These are phyloP conservation scores for Hystrix brachyura DNA, from an alignment of 2,113 vertebrate genomes.

Conservation along the genomic window DNA sequence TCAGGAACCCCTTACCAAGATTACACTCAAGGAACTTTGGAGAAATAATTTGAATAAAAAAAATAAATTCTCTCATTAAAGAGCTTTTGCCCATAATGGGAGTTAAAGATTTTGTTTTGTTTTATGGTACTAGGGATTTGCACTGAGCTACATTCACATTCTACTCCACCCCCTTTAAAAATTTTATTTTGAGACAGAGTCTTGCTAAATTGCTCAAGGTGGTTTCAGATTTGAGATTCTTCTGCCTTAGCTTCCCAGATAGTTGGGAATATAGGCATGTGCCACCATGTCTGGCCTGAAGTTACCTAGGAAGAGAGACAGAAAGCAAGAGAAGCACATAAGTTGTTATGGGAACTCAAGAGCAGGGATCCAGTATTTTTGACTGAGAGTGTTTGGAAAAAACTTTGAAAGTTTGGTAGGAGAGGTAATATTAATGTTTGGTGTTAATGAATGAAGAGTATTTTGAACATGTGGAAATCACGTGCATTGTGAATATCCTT, in stretches of 20 bases:
- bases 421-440: neutral
- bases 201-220: neutral
- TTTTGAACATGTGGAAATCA: slow-evolving; percentile 49
- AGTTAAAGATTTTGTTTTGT: neutral
- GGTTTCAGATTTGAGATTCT: neutral
- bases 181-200: neutral
- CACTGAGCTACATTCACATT: neutral
- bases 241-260: neutral
- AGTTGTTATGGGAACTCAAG: slow-evolving; percentile 3
- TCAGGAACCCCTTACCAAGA: neutral
- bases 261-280: neutral
- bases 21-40: slow-evolving; percentile 1
- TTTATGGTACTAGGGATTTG: neutral
- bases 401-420: neutral
- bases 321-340: neutral
- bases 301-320: neutral
- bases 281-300: neutral
- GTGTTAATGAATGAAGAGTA: slow-evolving; percentile 33
- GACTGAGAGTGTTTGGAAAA: neutral
- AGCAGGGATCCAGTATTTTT: neutral
- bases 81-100: neutral
- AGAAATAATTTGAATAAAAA: slow-evolving; percentile 49
- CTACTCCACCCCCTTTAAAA: neutral
- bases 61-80: neutral
- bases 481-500: neutral